Evolutionary conservation across 2,797 vertebrate species (phyloP).

Genomic region (Chelon auratus): DNA sequence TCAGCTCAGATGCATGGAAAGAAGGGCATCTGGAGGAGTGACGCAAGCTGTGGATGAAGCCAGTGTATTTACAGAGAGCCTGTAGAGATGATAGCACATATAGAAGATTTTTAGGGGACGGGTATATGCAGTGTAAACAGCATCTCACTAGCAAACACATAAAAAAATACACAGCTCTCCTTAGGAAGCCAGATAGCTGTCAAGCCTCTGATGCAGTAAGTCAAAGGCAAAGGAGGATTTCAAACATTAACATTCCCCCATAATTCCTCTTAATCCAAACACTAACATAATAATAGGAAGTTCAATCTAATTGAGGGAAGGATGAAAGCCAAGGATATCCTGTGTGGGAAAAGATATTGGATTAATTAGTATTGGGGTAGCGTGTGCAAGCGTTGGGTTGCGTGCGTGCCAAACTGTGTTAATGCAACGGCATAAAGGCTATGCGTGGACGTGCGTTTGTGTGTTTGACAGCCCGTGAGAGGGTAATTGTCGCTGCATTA

Average conservation of each 20-base stretch:
- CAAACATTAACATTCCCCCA: constrained; percentile 65
- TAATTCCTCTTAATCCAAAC: constrained; percentile 80
- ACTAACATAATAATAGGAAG: constrained; percentile 72
- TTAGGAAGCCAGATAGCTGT: constrained; percentile 52
- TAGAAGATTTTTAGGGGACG: constrained; percentile 6
- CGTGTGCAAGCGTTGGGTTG: constrained; percentile 31
- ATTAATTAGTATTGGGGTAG: constrained; percentile 78
- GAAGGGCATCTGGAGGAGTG: constrained; percentile 13
- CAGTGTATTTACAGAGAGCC: neutral
- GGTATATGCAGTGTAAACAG: neutral
- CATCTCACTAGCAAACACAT: constrained; percentile 1
- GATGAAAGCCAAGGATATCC: constrained; percentile 77
- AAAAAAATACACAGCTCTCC: constrained; percentile 32
- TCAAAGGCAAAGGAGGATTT: constrained; percentile 77
- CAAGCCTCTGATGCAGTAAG: constrained; percentile 57
- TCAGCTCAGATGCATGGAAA: neutral
- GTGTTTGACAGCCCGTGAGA: constrained; percentile 24
- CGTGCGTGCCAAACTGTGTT: neutral
- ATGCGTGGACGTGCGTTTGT: constrained; percentile 16
- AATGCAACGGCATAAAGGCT: neutral
- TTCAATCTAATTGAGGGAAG: constrained; percentile 75
- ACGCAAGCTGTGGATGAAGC: constrained; percentile 15
- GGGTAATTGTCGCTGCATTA: constrained; percentile 65
- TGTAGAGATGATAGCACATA: neutral
- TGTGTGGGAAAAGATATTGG: constrained; percentile 76